Conservation (phyloP, 2,113 vertebrate species). For the Progne subis region DNA sequence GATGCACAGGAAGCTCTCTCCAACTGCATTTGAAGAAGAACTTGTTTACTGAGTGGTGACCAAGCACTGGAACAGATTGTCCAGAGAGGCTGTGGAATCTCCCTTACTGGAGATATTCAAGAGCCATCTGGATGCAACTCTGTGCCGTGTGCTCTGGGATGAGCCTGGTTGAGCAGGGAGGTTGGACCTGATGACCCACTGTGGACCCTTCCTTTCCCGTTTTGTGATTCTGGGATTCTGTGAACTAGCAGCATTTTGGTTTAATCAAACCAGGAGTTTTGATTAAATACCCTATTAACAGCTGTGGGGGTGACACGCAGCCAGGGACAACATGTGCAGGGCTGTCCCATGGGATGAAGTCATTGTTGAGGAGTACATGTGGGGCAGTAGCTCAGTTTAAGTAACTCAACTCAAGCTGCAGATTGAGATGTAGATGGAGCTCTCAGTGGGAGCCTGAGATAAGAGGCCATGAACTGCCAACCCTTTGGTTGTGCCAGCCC, state of each 20-base stretch:
- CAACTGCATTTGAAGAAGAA: neutral
- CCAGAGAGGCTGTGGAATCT: neutral
- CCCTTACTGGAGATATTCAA: neutral
- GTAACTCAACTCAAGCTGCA: neutral
- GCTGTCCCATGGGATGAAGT: neutral
- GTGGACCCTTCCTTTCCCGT: neutral
- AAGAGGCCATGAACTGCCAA: neutral
- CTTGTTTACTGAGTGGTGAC: neutral
- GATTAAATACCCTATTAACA: neutral
- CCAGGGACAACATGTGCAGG: too few relatives aligned
- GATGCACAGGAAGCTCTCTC: neutral
- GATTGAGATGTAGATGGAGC: neutral
- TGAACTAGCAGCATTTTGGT: neutral
- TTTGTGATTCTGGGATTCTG: neutral
- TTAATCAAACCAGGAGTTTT: neutral
- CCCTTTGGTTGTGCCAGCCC: neutral
- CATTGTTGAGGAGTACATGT: neutral
- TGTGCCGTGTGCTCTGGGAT: neutral
- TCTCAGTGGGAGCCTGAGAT: neutral
- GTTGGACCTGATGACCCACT: rapidly evolving
- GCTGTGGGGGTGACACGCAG: rapidly evolving
- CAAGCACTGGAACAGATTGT: neutral
- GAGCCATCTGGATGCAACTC: neutral
- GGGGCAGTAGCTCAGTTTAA: neutral
- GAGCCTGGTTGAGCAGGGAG: neutral